These are phyloP conservation scores for Pogonus chalceus DNA, from an alignment of 1,140 invertebrate genomes.

Conservation along the genomic window DNA sequence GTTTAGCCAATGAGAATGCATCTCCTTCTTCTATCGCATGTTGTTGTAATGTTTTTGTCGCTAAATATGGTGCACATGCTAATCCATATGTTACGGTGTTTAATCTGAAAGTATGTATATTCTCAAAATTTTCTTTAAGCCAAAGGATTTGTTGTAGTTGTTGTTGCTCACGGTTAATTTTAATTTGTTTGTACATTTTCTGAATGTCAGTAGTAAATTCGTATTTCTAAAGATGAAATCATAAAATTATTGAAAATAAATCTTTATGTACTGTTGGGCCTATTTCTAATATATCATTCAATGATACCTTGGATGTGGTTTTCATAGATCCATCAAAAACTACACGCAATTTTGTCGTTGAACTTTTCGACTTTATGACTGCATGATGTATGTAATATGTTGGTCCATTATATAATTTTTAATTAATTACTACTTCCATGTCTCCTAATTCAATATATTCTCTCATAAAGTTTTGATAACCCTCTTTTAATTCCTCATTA, in stretches of 20 bases:
- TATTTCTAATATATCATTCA: conserved; percentile 27
- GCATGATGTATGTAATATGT: conserved; percentile 34
- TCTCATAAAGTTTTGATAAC: too few relatives aligned
- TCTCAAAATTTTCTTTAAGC: conserved; percentile 15
- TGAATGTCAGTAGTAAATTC: conserved; percentile 23
- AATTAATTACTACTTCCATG: conserved; percentile 27
- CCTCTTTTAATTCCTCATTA: too few relatives aligned
- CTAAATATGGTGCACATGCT: conserved; percentile 20
- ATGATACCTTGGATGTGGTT: conserved; percentile 20
- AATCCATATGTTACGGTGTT: conserved; percentile 28
- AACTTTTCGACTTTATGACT: conserved; percentile 23
- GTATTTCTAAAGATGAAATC: conserved; percentile 21
- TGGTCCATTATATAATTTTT: not conserved
- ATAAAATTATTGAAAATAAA: conserved; percentile 24
- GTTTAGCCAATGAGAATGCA: conserved; percentile 19
- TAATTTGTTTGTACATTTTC: conserved; percentile 17
- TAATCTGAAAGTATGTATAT: conserved; percentile 15
- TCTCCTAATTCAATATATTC: conserved; percentile 30
- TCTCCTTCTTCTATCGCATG: not conserved
- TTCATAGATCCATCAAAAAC: conserved; percentile 29
- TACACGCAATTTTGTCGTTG: conserved; percentile 26
- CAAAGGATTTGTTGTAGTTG: conserved; percentile 36
- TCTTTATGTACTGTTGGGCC: conserved; percentile 32
- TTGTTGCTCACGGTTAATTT: conserved; percentile 16
- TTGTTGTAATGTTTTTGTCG: conserved; percentile 20